These are phyloP conservation scores for Achroia grisella DNA, from an alignment of 1,140 invertebrate species.

Conservation along the genomic window DNA sequence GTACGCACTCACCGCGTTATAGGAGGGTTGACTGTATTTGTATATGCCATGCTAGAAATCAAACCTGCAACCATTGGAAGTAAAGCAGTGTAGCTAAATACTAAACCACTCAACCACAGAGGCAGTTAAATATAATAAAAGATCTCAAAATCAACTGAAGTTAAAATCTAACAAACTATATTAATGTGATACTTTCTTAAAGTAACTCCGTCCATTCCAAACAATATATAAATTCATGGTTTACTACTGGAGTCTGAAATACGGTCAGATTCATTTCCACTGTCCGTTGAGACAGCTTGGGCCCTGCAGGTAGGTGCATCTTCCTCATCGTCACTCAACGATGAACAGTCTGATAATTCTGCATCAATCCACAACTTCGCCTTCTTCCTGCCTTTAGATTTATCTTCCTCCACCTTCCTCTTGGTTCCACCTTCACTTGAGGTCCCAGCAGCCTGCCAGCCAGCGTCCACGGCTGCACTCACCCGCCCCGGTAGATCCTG, in stretches of 20 bases:
- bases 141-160: no score
- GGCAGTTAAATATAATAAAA: no score
- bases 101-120: no score
- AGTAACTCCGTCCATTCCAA: neutral
- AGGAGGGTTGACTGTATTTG: no score
- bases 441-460: conserved; percentile 73
- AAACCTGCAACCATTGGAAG: no score
- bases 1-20: no score
- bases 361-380: conserved; percentile 74
- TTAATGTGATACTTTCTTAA: no score
- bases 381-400: conserved; percentile 63
- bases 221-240: conserved; percentile 10
- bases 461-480: conserved; percentile 87
- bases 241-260: conserved; percentile 35
- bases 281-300: conserved; percentile 47
- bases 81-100: no score
- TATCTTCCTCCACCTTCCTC: conserved; percentile 52
- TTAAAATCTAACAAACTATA: no score
- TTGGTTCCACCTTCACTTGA: conserved; percentile 55
- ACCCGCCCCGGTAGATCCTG: conserved; percentile 85
- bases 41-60: no score
- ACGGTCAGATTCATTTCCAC: conserved; percentile 65
- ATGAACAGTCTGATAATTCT: conserved; percentile 66
- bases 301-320: conserved; percentile 17
- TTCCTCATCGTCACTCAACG: conserved; percentile 55